Percentiles rank a stretch among this genome's conserved stretches.
phyloP scores from a whole-genome alignment of 2,113 vertebrate genomes.

The Mionectes macconnelli region DNA sequence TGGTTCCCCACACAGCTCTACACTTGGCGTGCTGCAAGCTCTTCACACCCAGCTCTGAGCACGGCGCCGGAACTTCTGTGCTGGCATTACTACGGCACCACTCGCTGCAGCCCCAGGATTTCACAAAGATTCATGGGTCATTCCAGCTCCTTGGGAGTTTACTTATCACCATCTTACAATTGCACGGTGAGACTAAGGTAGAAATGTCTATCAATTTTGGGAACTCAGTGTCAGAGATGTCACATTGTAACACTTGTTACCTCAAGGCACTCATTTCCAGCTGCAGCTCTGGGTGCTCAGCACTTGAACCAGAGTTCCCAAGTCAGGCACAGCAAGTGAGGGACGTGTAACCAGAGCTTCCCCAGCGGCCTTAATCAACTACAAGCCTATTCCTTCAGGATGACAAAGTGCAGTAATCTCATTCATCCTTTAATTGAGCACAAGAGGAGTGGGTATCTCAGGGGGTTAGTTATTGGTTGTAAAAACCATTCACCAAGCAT shows the following conservation, averaged over 20 bases:
- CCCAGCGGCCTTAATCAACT: background rate
- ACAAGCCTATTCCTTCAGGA: background rate
- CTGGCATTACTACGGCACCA: background rate
- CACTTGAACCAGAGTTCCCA: background rate
- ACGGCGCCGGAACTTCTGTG: background rate
- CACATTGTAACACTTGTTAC: background rate
- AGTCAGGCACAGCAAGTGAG: background rate
- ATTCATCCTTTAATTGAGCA: constrained; percentile 20
- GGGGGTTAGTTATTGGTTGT: background rate
- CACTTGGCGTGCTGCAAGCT: background rate
- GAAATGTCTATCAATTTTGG: background rate
- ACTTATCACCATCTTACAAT: background rate
- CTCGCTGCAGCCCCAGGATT: background rate
- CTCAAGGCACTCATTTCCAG: background rate
- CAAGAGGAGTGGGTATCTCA: background rate
- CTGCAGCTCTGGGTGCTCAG: background rate
- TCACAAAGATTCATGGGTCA: background rate
- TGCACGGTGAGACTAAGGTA: background rate
- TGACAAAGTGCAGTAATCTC: background rate
- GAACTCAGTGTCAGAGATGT: background rate
- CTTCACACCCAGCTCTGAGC: background rate
- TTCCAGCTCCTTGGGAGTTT: background rate
- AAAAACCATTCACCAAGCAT: background rate
- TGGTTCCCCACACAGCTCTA: background rate
- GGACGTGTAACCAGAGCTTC: background rate